Evolutionary conservation across 2,113 vertebrate genomes (phyloP).

Genomic region (Hepsetus odoe): DNA sequence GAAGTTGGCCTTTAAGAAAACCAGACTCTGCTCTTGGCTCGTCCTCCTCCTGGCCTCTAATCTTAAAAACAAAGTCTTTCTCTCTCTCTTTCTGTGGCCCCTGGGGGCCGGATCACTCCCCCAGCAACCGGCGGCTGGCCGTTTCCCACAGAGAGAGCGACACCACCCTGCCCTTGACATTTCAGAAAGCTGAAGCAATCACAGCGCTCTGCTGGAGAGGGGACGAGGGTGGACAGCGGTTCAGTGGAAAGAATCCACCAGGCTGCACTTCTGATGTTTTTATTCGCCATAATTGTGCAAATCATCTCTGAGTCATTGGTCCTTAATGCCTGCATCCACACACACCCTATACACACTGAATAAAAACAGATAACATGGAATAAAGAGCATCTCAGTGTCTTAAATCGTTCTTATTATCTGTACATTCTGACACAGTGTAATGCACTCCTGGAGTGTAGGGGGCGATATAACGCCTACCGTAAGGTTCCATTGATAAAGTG

Average conservation of each 20-base stretch:
- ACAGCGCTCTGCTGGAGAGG: slow-evolving; percentile 29
- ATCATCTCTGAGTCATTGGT: background rate
- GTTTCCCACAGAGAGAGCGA: slow-evolving; percentile 22
- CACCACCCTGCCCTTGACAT: slow-evolving; percentile 61
- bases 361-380: too few species aligned
- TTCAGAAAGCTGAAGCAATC: slow-evolving; percentile 59
- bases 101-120: slow-evolving; percentile 27
- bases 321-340: background rate
- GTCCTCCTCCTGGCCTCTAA: slow-evolving; percentile 21
- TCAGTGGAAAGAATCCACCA: background rate
- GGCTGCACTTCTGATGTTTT: slow-evolving; percentile 11
- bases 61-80: slow-evolving; percentile 17
- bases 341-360: background rate
- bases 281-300: slow-evolving; percentile 26
- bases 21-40: background rate
- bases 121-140: slow-evolving; percentile 3
- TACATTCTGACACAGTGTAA: too few species aligned
- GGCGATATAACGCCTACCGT: too few species aligned
- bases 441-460: too few species aligned
- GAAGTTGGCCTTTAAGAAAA: slow-evolving; percentile 17
- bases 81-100: background rate
- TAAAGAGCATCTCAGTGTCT: too few species aligned
- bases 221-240: slow-evolving; percentile 8
- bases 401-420: too few species aligned
- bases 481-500: too few species aligned